These are phyloP conservation scores for Formica selysi DNA, from an alignment of 1,140 invertebrate species.

Conservation along the genomic window DNA sequence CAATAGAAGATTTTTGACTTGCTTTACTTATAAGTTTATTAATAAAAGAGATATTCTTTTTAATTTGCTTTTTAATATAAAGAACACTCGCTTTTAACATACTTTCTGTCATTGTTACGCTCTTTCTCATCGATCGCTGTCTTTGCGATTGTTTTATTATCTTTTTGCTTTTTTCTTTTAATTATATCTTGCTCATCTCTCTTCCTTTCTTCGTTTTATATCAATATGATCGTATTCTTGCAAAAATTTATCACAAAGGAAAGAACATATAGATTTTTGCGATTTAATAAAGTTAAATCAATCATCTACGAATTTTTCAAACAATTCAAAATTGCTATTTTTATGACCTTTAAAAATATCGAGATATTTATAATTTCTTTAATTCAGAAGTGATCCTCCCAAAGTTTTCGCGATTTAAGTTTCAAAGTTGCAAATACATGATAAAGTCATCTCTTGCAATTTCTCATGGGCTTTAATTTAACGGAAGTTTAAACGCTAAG, in stretches of 20 bases:
- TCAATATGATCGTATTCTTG: background rate
- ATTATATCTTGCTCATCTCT: background rate
- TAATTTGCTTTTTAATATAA: background rate
- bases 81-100: background rate
- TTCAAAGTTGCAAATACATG: constrained; percentile 15
- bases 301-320: background rate
- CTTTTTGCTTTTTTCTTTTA: background rate
- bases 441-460: background rate
- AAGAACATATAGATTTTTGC: background rate
- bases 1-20: background rate
- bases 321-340: constrained; percentile 17
- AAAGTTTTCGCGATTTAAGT: constrained; percentile 4
- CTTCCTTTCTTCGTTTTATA: too few species aligned
- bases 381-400: background rate
- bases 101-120: background rate
- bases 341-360: background rate
- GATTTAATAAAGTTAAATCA: background rate
- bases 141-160: background rate
- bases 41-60: background rate
- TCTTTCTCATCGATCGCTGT: background rate
- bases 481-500: constrained; percentile 37
- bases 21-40: background rate
- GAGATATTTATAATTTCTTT: background rate
- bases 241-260: background rate
- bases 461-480: constrained; percentile 7